Evolutionary conservation across 2,888 invertebrate genomes (phyloP).

Genomic region (Aphrophora alni): DNA sequence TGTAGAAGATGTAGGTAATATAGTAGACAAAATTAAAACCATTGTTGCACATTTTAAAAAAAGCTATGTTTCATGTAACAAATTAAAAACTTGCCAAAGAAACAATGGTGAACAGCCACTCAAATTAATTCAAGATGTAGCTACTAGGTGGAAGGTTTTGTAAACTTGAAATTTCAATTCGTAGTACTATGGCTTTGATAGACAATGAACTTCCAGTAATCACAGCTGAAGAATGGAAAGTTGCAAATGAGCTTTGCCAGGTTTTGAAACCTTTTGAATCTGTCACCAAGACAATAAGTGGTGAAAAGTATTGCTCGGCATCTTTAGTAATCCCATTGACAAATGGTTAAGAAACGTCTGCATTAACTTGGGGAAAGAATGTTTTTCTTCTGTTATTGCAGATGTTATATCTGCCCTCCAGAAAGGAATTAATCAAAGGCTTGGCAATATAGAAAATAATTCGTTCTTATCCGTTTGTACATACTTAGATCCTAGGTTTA

Average conservation of each 20-base stretch:
- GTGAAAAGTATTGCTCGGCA: neutral
- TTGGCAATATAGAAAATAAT: neutral
- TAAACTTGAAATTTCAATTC: neutral
- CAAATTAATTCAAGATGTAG: neutral
- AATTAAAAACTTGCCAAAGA: too few species aligned
- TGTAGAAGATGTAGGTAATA: neutral
- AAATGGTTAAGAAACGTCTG: neutral
- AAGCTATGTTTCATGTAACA: too few species aligned
- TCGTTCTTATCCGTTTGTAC: neutral
- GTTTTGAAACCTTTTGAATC: neutral
- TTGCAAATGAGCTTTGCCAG: neutral
- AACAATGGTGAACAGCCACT: neutral
- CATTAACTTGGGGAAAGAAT: neutral
- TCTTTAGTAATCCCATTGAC: too few species aligned
- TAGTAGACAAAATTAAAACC: neutral
- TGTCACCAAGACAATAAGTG: neutral
- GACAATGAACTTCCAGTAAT: constrained; percentile 2
- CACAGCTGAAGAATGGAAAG: constrained; percentile 3
- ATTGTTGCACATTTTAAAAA: neutral
- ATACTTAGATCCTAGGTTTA: neutral
- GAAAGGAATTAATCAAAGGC: neutral
- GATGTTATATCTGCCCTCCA: neutral
- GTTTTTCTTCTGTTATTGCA: neutral
- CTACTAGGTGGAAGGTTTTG: neutral
- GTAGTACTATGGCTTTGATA: neutral